Evolutionary conservation across 2,888 invertebrate genomes (phyloP), one percentile per base, ranked within the genome.

Genomic region (Cryptus armator): DNA sequence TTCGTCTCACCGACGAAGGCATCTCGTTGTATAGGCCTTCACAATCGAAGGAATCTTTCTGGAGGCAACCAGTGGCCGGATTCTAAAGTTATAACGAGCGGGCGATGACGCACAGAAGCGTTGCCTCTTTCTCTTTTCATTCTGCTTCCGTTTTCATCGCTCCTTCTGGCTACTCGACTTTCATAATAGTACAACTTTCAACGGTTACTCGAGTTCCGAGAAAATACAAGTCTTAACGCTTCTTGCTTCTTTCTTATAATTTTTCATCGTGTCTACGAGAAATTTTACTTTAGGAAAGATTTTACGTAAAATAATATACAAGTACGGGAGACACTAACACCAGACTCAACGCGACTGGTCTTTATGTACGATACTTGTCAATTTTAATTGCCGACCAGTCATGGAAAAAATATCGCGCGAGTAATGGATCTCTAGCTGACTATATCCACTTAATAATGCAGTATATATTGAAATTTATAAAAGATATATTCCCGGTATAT

Each of bases 1-100:
- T 46, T 48, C 44, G 64, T 53, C 64, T 48, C 66, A 59, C 59
- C 59, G 29, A 59, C 59, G 29, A 12, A 29, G 16, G 53, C 16
- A 32, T 37, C 56, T n/a, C 14, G 16, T n/a, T 51, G 43, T 56
- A 32, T 70, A 53, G 10, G 59, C 24, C 75, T 43, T 76, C 43
- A 67, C 48, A 70, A 68, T 74, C 80, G 72, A 74, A 53, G 53
- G 72, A 77, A 46, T 51, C 16, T 37, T 6, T 62, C 29, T 43
- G 46, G 53, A 76, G 81, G 81, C 84, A 84, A 84, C 84, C 84
- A 78, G 81, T 72, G 81, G 81, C 81, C 53, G 53, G 68, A 68
- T 67, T 77, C 24, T 46, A 74, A 78, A 81, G 48, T 71, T 80
- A 71, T 77, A 81, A 81, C 76, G 77, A 84, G 84, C 64, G 12